A percentile compares a stretch with the other conserved stretches of the same genome.
Evolutionary conservation across 2,797 vertebrate species (phyloP).

Genomic region (Cuniculus paca): DNA sequence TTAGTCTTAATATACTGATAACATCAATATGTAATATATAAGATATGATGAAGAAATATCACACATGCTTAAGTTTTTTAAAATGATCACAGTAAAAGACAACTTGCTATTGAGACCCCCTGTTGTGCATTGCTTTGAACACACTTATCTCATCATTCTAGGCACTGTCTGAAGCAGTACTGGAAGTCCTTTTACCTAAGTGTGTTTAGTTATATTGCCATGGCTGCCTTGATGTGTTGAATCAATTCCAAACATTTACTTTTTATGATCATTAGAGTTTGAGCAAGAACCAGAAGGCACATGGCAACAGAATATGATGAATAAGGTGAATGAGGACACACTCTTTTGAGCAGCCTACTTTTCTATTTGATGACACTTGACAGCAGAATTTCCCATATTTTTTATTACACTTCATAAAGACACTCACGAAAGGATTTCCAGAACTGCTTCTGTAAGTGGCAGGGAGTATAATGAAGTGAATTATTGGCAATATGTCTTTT

Average conservation of each 20-base stretch:
- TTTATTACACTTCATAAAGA: neutral
- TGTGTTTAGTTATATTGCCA: neutral
- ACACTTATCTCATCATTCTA: neutral
- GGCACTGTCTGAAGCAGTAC: neutral
- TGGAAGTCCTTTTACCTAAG: neutral
- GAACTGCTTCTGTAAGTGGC: neutral
- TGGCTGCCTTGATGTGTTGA: neutral
- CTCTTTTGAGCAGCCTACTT: neutral
- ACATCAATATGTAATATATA: neutral
- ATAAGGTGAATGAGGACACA: neutral
- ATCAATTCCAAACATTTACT: neutral
- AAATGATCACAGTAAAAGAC: neutral
- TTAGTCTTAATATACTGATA: neutral
- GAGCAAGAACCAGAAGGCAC: neutral
- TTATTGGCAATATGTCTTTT: neutral
- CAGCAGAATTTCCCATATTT: neutral
- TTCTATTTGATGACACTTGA: neutral
- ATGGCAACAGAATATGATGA: neutral
- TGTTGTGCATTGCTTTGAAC: neutral
- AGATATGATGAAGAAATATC: neutral
- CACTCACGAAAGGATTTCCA: neutral
- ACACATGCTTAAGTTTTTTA: neutral
- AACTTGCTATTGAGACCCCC: neutral
- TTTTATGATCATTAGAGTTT: neutral
- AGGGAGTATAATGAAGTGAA: neutral